Conservation (phyloP, 2,113 vertebrate genomes). For the Ancistrus triradiatus region DNA sequence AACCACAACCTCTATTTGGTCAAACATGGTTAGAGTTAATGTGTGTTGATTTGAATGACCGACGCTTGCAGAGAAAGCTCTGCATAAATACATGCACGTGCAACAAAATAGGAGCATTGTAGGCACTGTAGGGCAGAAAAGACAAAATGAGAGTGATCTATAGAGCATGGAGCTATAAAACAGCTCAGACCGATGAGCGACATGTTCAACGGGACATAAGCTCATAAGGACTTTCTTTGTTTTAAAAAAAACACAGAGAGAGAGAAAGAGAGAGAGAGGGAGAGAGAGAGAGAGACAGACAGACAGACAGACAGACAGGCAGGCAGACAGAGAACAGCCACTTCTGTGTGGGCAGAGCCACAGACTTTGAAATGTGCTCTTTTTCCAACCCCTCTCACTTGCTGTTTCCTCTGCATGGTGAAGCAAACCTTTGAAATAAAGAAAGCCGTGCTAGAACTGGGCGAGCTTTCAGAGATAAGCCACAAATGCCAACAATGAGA, state of each 20-base stretch:
- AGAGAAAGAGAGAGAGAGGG: no score
- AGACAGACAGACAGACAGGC: no score
- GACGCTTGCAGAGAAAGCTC: no score
- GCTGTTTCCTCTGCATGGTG: slow-evolving; percentile 40
- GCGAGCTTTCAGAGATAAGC: slow-evolving; percentile 68
- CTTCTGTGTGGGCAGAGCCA: slow-evolving; percentile 39
- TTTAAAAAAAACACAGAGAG: no score
- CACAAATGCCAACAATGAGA: slow-evolving; percentile 63
- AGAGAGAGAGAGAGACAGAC: no score
- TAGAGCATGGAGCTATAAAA: slow-evolving; percentile 2
- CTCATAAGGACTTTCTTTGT: slow-evolving; percentile 46
- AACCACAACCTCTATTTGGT: no score
- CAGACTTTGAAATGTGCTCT: slow-evolving; percentile 50
- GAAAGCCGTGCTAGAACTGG: slow-evolving; percentile 53
- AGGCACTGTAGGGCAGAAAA: not conserved
- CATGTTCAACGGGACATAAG: slow-evolving; percentile 1
- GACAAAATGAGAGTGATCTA: slow-evolving; percentile 33
- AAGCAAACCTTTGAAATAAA: slow-evolving; percentile 62
- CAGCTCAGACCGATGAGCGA: not conserved
- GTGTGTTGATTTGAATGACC: no score
- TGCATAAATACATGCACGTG: slow-evolving; percentile 11
- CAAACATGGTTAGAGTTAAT: no score
- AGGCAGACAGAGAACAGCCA: slow-evolving; percentile 39
- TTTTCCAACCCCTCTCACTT: slow-evolving; percentile 48
- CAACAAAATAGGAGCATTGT: slow-evolving; percentile 1